A percentile compares a stretch with the other conserved stretches of the same genome.
Conservation (phyloP, 1,140 invertebrate species). For the Maniola jurtina region DNA sequence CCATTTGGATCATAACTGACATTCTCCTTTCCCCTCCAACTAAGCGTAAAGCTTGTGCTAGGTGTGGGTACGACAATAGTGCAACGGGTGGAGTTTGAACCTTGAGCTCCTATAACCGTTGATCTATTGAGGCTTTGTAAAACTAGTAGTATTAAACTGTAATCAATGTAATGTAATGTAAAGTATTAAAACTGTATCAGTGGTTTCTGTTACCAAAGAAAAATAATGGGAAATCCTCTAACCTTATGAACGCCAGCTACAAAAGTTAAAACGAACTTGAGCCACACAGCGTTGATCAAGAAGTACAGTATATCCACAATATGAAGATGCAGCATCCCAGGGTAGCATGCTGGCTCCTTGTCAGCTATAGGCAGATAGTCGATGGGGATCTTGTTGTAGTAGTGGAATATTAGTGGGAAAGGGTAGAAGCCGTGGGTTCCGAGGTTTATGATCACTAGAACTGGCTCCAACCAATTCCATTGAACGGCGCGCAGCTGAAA, state of each 20-base stretch:
- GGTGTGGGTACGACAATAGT: no score
- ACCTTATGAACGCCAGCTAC: conserved; percentile 53
- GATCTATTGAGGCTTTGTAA: no score
- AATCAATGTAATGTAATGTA: background rate
- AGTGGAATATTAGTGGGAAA: conserved; percentile 45
- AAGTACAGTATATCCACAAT: conserved; percentile 51
- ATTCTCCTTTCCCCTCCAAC: no score
- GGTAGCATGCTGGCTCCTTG: conserved; percentile 43
- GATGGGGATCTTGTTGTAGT: conserved; percentile 36
- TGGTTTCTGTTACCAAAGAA: background rate
- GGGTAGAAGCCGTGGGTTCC: conserved; percentile 65
- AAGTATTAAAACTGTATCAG: background rate
- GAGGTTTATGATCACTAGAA: conserved; percentile 48
- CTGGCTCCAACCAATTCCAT: conserved; percentile 46
- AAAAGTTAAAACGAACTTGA: conserved; percentile 51
- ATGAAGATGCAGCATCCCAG: conserved; percentile 54
- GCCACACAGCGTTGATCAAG: conserved; percentile 56
- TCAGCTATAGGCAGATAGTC: conserved; percentile 35
- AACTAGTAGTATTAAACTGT: no score
- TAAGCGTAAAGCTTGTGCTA: no score
- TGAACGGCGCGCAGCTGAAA: conserved; percentile 43
- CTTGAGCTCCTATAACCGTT: no score
- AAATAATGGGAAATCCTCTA: conserved; percentile 18
- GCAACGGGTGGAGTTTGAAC: no score
- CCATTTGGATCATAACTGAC: no score